A percentile compares a stretch with the other conserved stretches of the same genome.
These are phyloP conservation scores for Antennarius maculatus DNA, from an alignment of 2,797 vertebrate genomes.

Conservation along the genomic window DNA sequence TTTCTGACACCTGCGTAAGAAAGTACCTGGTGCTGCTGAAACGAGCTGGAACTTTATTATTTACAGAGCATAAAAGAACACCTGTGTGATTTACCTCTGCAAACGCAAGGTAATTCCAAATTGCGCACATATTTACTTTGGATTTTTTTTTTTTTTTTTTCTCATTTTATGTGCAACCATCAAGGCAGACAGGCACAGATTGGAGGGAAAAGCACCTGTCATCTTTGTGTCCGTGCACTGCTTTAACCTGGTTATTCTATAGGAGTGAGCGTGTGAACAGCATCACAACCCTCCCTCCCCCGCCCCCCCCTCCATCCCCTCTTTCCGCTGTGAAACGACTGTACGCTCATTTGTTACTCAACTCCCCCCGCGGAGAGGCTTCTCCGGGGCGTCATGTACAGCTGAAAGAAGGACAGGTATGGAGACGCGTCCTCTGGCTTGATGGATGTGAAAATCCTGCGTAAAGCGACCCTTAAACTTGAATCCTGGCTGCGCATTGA, in stretches of 20 bases:
- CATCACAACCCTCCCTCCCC: not conserved
- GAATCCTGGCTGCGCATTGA: not conserved
- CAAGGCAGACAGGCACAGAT: constrained; percentile 13
- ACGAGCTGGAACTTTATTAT: not conserved
- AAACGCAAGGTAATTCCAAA: no score
- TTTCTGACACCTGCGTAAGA: not conserved
- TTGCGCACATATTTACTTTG: not conserved
- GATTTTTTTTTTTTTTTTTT: not conserved
- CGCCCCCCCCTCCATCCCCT: not conserved
- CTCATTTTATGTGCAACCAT: not conserved
- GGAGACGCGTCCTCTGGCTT: constrained; percentile 30
- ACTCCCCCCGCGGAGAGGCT: constrained; percentile 23
- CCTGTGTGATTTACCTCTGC: no score
- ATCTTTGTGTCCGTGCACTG: constrained; percentile 10
- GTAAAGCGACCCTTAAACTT: constrained; percentile 5
- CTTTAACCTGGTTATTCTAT: constrained; percentile 16
- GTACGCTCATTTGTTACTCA: constrained; percentile 29
- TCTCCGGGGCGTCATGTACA: constrained; percentile 32
- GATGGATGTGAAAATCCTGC: constrained; percentile 8
- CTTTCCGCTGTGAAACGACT: constrained; percentile 20
- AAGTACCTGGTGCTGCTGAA: not conserved
- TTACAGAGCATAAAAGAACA: not conserved
- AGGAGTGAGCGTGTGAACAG: constrained; percentile 14
- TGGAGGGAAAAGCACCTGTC: constrained; percentile 10
- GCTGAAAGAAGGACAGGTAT: constrained; percentile 18